phyloP scores from a whole-genome alignment of 2,888 invertebrate genomes.

The Cremastinae sp. region DNA sequence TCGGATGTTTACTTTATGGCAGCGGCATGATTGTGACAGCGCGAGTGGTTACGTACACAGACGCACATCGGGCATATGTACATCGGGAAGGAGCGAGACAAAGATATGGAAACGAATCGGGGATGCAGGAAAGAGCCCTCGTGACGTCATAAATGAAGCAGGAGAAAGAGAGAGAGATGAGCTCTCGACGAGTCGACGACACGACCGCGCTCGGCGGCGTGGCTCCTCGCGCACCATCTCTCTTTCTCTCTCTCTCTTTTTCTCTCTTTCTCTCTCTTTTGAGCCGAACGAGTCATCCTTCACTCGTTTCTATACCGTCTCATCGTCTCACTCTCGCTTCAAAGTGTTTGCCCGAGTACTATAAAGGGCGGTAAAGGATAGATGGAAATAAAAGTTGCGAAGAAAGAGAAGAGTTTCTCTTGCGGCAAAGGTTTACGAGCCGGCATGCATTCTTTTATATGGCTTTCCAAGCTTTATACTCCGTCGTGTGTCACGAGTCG shows the following conservation, averaged over 20 bases:
- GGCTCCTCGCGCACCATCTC: slow-evolving; percentile 29
- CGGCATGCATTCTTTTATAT: slow-evolving; percentile 64
- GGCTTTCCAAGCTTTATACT: slow-evolving; percentile 67
- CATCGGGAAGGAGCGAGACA: not conserved
- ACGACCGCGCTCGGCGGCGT: slow-evolving; percentile 38
- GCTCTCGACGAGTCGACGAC: slow-evolving; percentile 40
- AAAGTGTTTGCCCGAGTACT: slow-evolving; percentile 65
- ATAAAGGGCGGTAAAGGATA: slow-evolving; percentile 63
- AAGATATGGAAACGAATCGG: not conserved
- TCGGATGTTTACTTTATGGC: slow-evolving; percentile 72
- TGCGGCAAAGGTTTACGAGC: slow-evolving; percentile 71
- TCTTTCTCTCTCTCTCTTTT: slow-evolving; percentile 21
- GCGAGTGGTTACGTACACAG: slow-evolving; percentile 39
- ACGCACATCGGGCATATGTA: not conserved
- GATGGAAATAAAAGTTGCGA: slow-evolving; percentile 41
- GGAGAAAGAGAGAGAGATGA: too few relatives aligned
- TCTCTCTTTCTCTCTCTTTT: slow-evolving; percentile 12
- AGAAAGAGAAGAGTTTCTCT: slow-evolving; percentile 34
- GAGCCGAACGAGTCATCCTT: slow-evolving; percentile 9
- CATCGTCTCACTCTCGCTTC: slow-evolving; percentile 24
- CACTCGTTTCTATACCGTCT: slow-evolving; percentile 22
- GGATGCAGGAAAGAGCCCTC: slow-evolving; percentile 34
- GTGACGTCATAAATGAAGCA: slow-evolving; percentile 70
- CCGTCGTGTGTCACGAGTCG: slow-evolving; percentile 77
- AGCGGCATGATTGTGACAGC: slow-evolving; percentile 71